phyloP scores from a whole-genome alignment of 2,113 vertebrate species.

The Baryphthengus martii region DNA sequence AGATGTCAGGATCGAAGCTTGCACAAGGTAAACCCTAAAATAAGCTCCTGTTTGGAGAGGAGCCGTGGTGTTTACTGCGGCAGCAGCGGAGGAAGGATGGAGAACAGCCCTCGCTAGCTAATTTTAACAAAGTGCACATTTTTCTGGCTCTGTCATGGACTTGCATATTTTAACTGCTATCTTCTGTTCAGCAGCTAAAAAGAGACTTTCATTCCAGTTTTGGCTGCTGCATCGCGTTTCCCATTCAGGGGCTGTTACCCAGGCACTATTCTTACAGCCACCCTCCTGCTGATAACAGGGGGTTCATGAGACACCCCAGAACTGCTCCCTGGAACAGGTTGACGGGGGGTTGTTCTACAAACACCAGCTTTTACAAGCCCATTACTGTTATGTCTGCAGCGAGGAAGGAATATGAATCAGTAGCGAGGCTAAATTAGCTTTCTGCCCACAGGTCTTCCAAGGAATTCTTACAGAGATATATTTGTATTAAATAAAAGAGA shows the following conservation, averaged over 20 bases:
- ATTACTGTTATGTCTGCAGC: not conserved
- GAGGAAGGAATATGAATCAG: not conserved
- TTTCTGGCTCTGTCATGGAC: constrained; percentile 8
- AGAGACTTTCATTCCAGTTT: constrained; percentile 65
- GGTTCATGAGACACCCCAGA: not conserved
- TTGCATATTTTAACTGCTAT: constrained; percentile 65
- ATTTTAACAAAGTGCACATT: constrained; percentile 48
- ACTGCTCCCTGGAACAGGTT: not conserved
- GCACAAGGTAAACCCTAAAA: not conserved
- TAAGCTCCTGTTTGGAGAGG: not conserved
- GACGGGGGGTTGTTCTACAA: not conserved
- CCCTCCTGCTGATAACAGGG: not conserved
- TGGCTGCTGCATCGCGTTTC: constrained; percentile 26
- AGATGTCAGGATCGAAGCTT: not conserved
- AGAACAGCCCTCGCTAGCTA: constrained; percentile 20
- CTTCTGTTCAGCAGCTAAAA: constrained; percentile 65
- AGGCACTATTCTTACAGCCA: constrained; percentile 43
- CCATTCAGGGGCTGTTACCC: constrained; percentile 46
- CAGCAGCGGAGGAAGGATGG: not conserved
- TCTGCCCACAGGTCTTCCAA: constrained; percentile 21
- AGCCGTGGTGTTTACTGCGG: not conserved
- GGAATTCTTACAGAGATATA: constrained; percentile 11
- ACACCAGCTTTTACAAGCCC: not conserved
- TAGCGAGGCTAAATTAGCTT: not conserved
- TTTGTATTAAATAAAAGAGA: constrained; percentile 10